phyloP scores from a whole-genome alignment of 92 coral and sea anemone genomes.

The Montipora capitata region DNA sequence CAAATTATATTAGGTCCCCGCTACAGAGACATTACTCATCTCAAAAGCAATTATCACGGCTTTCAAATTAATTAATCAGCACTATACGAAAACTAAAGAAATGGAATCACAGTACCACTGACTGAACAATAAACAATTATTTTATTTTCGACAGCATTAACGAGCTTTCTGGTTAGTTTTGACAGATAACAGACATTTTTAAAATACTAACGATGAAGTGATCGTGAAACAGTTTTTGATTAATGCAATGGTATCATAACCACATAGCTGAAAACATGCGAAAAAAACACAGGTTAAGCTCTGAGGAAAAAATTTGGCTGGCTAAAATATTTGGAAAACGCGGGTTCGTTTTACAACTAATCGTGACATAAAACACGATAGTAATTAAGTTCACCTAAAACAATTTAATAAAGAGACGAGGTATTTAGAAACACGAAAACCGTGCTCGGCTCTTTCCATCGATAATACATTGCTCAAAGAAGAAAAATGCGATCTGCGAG shows the following conservation, averaged over 20 bases:
- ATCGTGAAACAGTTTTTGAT: background rate
- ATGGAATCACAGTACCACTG: background rate
- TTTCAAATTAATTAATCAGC: background rate
- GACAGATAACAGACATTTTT: constrained; percentile 26
- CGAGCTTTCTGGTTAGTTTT: constrained; percentile 13
- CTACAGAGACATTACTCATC: too few relatives aligned
- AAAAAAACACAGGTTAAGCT: background rate
- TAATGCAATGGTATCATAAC: background rate
- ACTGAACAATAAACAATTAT: background rate
- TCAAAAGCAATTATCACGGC: too few relatives aligned
- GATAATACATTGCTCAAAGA: background rate
- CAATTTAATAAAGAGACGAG: background rate
- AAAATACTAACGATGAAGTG: background rate
- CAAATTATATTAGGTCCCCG: too few relatives aligned
- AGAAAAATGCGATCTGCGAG: background rate
- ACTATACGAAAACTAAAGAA: background rate
- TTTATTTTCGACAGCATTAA: background rate
- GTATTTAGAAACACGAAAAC: background rate
- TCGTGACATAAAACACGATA: background rate
- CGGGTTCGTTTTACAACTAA: background rate
- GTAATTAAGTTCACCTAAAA: too few relatives aligned
- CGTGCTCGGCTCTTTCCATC: background rate
- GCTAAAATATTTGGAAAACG: background rate
- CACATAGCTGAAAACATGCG: background rate
- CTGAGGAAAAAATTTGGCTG: background rate